phyloP scores from a whole-genome alignment of 2,797 vertebrate genomes.

The Pseudochaenichthys georgianus region DNA sequence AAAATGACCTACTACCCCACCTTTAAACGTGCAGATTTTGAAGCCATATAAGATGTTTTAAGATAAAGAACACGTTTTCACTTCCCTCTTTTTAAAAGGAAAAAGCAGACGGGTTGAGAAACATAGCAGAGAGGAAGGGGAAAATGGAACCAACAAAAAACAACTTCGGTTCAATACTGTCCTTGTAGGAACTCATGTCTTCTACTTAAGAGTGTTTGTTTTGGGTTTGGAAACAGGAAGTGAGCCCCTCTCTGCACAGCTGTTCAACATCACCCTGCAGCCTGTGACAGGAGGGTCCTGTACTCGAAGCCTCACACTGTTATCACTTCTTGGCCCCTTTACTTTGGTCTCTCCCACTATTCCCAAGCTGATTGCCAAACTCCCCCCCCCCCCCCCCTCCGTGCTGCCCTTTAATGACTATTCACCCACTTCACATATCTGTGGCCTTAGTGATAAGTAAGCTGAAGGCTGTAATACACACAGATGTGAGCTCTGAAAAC shows the following conservation, averaged over 20 bases:
- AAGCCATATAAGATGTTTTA: not conserved
- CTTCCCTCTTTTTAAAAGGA: slow-evolving; percentile 31
- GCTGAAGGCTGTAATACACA: slow-evolving; percentile 43
- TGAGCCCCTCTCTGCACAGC: slow-evolving; percentile 64
- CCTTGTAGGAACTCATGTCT: slow-evolving; percentile 29
- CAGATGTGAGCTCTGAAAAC: slow-evolving; percentile 11
- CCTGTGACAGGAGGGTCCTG: slow-evolving; percentile 67
- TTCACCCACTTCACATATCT: slow-evolving; percentile 56
- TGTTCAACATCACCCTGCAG: slow-evolving; percentile 68
- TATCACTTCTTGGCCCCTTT: slow-evolving; percentile 61
- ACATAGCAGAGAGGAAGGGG: not conserved
- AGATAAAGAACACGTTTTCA: slow-evolving; percentile 34
- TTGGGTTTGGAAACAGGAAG: slow-evolving; percentile 55
- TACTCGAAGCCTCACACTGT: slow-evolving; percentile 52
- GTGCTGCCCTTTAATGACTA: slow-evolving; percentile 53
- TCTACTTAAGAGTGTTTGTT: not conserved
- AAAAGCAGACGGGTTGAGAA: slow-evolving; percentile 42
- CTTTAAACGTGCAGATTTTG: not conserved
- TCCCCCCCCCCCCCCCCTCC: slow-evolving; percentile 64
- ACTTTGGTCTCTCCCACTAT: slow-evolving; percentile 54
- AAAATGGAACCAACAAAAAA: not conserved
- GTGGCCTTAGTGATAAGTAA: slow-evolving; percentile 55
- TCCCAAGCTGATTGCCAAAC: slow-evolving; percentile 65
- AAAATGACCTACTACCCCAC: too few relatives aligned
- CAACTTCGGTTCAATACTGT: not conserved